Evolutionary conservation across 1,140 invertebrate species (phyloP).

Genomic region (Wasmannia auropunctata): DNA sequence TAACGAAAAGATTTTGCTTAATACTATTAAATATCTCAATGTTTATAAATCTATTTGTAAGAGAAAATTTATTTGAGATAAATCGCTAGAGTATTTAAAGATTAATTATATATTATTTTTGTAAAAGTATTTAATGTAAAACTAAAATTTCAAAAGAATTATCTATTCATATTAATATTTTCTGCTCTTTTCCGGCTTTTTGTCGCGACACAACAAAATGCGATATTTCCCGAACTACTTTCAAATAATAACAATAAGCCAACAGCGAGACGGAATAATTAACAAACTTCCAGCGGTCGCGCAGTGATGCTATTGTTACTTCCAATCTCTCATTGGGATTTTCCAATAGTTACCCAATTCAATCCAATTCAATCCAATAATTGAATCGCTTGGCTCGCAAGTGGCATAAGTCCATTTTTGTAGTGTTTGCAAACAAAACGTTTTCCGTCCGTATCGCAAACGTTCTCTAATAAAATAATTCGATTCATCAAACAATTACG

Average conservation of each 20-base stretch:
- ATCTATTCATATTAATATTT: background rate
- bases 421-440: constrained; percentile 27
- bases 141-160: background rate
- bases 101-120: background rate
- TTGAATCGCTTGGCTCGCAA: constrained; percentile 26
- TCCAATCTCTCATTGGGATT: constrained; percentile 52
- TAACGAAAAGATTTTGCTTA: too few relatives aligned
- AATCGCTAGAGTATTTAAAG: background rate
- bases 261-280: constrained; percentile 33
- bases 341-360: constrained; percentile 49
- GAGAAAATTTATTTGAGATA: background rate
- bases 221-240: background rate
- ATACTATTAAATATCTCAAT: background rate
- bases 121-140: background rate
- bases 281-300: constrained; percentile 33
- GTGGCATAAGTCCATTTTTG: constrained; percentile 17
- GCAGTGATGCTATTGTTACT: constrained; percentile 10
- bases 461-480: constrained; percentile 3
- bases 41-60: background rate
- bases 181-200: background rate
- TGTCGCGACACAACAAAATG: background rate
- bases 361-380: constrained; percentile 50
- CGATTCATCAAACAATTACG: background rate
- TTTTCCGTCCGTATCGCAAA: background rate
- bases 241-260: constrained; percentile 35